phyloP scores from a whole-genome alignment of 2,888 invertebrate species.

The Deroplatys truncata region DNA sequence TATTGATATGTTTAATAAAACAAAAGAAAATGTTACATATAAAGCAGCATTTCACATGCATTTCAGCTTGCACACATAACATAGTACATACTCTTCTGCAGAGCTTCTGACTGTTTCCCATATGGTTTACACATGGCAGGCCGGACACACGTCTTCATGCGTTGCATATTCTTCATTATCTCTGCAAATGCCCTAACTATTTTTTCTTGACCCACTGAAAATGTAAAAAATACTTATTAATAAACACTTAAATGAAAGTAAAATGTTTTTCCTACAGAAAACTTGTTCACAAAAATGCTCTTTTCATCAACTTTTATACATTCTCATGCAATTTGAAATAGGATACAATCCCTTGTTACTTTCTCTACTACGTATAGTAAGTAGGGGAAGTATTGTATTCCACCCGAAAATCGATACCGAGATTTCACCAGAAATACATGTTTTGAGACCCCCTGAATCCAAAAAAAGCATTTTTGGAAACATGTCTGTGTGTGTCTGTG shows the following conservation, averaged over 20 bases:
- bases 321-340: no score
- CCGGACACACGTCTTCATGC: conserved; percentile 83
- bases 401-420: no score
- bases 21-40: not conserved
- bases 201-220: conserved; percentile 71
- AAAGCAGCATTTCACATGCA: not conserved
- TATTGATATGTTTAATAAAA: not conserved
- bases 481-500: no score
- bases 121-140: conserved; percentile 89
- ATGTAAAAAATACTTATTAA: not conserved
- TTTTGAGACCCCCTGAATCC: no score
- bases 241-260: not conserved
- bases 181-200: conserved; percentile 81
- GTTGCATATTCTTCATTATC: conserved; percentile 81
- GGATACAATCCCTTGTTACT: no score
- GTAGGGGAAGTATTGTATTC: no score
- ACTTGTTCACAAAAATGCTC: not conserved
- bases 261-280: not conserved
- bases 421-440: no score
- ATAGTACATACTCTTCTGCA: conserved; percentile 71
- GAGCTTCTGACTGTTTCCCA: conserved; percentile 83
- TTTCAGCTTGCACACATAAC: not conserved
- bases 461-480: no score
- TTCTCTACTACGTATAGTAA: no score
- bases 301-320: not conserved